phyloP scores from a whole-genome alignment of 2,113 vertebrate genomes.

The Thinocorus orbignyianus region DNA sequence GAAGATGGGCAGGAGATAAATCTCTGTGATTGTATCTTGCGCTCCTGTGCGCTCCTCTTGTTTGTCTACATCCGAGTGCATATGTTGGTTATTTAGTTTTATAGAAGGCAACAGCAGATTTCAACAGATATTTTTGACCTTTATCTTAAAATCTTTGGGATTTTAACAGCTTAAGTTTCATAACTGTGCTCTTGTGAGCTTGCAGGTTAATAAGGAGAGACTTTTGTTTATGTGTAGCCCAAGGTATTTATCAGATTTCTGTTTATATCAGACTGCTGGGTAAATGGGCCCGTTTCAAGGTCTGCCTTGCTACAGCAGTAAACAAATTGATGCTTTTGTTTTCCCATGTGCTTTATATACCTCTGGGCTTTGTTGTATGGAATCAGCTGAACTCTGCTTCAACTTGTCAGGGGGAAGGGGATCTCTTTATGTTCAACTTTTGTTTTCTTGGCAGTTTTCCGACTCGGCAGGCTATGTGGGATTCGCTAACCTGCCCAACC shows the following conservation, averaged over 20 bases:
- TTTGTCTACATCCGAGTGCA: not conserved
- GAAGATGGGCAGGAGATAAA: not conserved
- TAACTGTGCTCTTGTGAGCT: not conserved
- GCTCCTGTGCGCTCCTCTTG: not conserved
- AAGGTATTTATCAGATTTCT: not conserved
- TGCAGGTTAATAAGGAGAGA: not conserved
- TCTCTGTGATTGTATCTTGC: not conserved
- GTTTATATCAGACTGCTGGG: not conserved
- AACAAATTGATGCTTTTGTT: not conserved
- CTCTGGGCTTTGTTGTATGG: not conserved
- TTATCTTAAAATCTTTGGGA: not conserved
- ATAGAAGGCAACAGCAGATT: not conserved
- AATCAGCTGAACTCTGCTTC: not conserved
- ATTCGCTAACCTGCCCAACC: conserved; percentile 89
- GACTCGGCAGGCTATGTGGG: conserved; percentile 84
- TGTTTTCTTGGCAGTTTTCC: conserved; percentile 75
- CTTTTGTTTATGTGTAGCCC: not conserved
- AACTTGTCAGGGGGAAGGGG: not conserved
- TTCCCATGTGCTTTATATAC: not conserved
- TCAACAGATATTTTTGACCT: not conserved
- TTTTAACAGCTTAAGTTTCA: not conserved
- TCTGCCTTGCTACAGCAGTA: not conserved
- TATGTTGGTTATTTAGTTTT: not conserved
- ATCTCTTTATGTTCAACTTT: not conserved
- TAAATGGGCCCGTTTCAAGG: not conserved